Evolutionary conservation across 2,113 vertebrate genomes (phyloP), one percentile per base, ranked within the genome.

Genomic region (Chlorodrepanis virens): DNA sequence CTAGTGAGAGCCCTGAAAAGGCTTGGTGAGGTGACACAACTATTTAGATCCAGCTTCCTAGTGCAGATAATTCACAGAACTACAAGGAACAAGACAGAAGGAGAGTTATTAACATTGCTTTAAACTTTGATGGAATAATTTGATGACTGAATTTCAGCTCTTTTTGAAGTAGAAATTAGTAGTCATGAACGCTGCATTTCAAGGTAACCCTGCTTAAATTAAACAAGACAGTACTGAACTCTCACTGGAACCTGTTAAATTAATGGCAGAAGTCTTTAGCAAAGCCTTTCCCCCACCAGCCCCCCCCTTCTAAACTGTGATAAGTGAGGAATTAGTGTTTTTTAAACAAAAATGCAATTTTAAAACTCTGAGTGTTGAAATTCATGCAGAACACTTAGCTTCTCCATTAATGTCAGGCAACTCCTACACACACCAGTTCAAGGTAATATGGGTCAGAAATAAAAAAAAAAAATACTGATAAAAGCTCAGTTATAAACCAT

Each of bases 101-200:
- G 7, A n/a, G 33, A 25, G n/a, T 71, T 78, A 67, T 78, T 83
- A 96, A 76, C 37, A 68, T 39, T 78, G 61, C 60, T 90, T 94
- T 75, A 90, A 68, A 87, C 52, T 94, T 88, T 39, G 85, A 89
- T 71, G 64, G 72, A 91, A 82, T 42, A 90, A 87, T 87, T 71
- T 68, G 47, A 95, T 57, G 68, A 75, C 64, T 75, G 61, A 71
- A 81, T 93, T 94, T 90, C 94, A 87, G 29, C 19, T 86, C 45
- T 81, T 74, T 96, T 89, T 90, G 86, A 93, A 93, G 90, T 29
- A 92, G 47, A 80, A 92, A 90, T 93, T 75, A 83, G 60, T 56
- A 96, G 93, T 75, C 83, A 78, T 37, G 80, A 84, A 64, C 0
- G 0, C 33, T 72, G n/a, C 17, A 53, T 96, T 85, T 92, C 88